Evolutionary conservation across 2,888 invertebrate genomes (phyloP), one percentile per base, ranked within the genome.

Genomic region (Arctia plantaginis): DNA sequence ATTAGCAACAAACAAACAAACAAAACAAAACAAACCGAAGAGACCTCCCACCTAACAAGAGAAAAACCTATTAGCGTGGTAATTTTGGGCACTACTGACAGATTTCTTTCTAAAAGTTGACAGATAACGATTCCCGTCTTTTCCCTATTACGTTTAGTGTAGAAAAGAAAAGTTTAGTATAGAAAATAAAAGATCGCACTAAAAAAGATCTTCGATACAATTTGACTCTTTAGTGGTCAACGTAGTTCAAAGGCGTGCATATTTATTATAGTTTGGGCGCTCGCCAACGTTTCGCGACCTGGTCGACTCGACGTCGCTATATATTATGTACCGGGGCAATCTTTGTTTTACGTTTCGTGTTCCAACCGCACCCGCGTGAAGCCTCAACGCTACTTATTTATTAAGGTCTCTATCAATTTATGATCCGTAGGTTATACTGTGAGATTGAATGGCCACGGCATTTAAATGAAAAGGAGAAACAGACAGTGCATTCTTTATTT

Each of bases 251-350:
- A 85, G 81, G 77, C 74, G 77, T 71, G 73, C 70, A 80, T 77
- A 83, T 83, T 82, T 81, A 83, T 87, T 82, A 86, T 78, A 77
- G 67, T 81, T 88, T 85, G 85, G 87, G 82, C 67, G 44, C 23
- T 59, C 68, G 86, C 87, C 86, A 87, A 80, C 65, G 66, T 70
- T 69, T 77, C 76, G 74, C 78, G 71, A 82, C 81, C 82, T 75
- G 67, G 72, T 71, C 75, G 84, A 79, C 84, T 80, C 64, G 75
- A 62, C 72, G 79, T 84, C 82, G 77, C 79, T 77, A 82, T 84
- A 81, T 85, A 84, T 85, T 82, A 85, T 84, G 85, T 82, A 84
- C 79, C 68, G 81, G 73, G 71, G 75, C 82, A 82, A 82, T 85
- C 81, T 83, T 83, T 83, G 83, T 82, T 83, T 85, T 84, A 85